Conservation (phyloP, 30 jellyfish, hydroid and myxozoan genomes). For the Hydra vulgaris region DNA sequence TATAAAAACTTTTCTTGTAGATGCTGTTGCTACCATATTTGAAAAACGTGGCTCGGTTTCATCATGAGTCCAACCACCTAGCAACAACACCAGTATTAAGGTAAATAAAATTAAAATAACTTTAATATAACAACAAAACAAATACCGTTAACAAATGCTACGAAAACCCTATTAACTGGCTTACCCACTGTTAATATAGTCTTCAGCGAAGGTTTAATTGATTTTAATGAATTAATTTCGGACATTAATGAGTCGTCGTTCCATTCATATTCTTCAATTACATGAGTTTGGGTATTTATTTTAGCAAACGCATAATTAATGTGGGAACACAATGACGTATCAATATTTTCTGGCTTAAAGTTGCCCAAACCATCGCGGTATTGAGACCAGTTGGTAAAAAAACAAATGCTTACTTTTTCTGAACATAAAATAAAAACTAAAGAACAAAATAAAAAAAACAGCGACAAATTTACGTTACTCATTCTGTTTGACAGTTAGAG, state of each 20-base stretch:
- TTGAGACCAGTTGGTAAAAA: slow-evolving; percentile 89
- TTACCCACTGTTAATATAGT: slow-evolving; percentile 55
- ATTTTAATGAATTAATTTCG: slow-evolving; percentile 30
- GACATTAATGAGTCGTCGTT: slow-evolving; percentile 65
- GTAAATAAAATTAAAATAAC: background rate
- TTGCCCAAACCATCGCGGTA: slow-evolving; percentile 56
- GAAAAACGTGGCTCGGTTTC: slow-evolving; percentile 43
- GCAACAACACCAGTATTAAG: too few species aligned
- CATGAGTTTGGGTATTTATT: slow-evolving; percentile 36
- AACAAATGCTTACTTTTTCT: slow-evolving; percentile 48
- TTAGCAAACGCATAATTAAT: slow-evolving; percentile 74
- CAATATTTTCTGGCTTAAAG: slow-evolving; percentile 65
- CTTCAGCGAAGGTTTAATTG: slow-evolving; percentile 56
- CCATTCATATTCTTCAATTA: slow-evolving; percentile 78
- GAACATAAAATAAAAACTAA: background rate
- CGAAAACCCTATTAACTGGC: too few species aligned
- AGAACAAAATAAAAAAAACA: background rate
- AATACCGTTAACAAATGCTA: background rate
- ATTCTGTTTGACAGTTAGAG: too few species aligned
- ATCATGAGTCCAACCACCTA: slow-evolving; percentile 94
- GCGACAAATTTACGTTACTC: too few species aligned
- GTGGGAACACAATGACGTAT: slow-evolving; percentile 67
- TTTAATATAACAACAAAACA: background rate
- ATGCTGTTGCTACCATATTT: slow-evolving; percentile 85
- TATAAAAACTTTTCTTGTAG: slow-evolving; percentile 59